Evolutionary conservation across 2,888 invertebrate genomes (phyloP).

Genomic region (Netelia virgata): DNA sequence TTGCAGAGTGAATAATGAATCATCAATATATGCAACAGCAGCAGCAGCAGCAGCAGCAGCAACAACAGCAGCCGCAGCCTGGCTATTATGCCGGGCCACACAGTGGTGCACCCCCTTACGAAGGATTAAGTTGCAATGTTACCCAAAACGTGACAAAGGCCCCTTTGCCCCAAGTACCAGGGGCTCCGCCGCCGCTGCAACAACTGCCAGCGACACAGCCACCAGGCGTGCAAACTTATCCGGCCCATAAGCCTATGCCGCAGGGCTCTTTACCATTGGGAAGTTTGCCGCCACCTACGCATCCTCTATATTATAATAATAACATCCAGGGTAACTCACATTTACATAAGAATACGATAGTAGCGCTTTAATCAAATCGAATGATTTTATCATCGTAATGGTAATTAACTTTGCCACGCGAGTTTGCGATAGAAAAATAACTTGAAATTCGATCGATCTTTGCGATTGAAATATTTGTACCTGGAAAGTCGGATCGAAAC

Average conservation of each 20-base stretch:
- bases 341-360: too few species aligned
- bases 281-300: slow-evolving; percentile 73
- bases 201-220: slow-evolving; percentile 19
- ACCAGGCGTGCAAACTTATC: slow-evolving; percentile 66
- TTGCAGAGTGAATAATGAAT: slow-evolving; percentile 84
- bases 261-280: slow-evolving; percentile 74
- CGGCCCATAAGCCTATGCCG: slow-evolving; percentile 74
- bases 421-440: too few species aligned
- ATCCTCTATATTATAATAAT: slow-evolving; percentile 76
- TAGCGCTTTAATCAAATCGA: too few species aligned
- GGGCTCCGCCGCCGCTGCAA: too few species aligned
- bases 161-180: not conserved
- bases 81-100: slow-evolving; percentile 73
- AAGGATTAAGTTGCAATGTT: slow-evolving; percentile 76
- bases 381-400: too few species aligned
- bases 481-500: too few species aligned
- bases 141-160: slow-evolving; percentile 74
- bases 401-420: too few species aligned
- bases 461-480: too few species aligned
- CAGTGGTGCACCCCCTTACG: slow-evolving; percentile 73
- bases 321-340: slow-evolving; percentile 72
- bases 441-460: too few species aligned
- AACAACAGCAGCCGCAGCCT: slow-evolving; percentile 46
- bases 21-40: slow-evolving; percentile 84
- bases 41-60: slow-evolving; percentile 70